Percentiles rank a stretch among this genome's conserved stretches.
Conservation (phyloP, 1,140 invertebrate species). For the Brachionus asplanchnoidis region DNA sequence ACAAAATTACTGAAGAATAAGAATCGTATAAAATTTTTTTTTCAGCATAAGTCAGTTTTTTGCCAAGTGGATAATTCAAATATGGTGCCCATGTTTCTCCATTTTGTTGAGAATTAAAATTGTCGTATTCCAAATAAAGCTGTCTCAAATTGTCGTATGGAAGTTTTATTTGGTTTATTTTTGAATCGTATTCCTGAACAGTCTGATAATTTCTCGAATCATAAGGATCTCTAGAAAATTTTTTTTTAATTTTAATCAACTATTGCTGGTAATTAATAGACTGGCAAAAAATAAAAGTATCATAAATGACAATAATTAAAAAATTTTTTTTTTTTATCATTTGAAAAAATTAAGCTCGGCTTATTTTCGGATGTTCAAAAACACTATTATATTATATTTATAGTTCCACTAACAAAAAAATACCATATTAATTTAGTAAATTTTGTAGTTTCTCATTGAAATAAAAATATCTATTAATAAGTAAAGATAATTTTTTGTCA, state of each 20-base stretch:
- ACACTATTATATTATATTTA: too few relatives aligned
- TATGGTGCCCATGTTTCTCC: constrained; percentile 35
- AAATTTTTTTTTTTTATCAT: too few relatives aligned
- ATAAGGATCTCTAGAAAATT: constrained; percentile 26
- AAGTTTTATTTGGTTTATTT: not conserved
- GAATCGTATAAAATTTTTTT: constrained; percentile 28
- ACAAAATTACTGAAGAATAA: not conserved
- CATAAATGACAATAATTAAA: too few relatives aligned
- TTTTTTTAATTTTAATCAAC: not conserved
- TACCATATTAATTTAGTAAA: too few relatives aligned
- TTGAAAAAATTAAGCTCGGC: too few relatives aligned
- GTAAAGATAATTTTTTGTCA: too few relatives aligned
- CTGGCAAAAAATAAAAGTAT: too few relatives aligned
- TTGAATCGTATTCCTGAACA: constrained; percentile 5
- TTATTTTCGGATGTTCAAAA: too few relatives aligned
- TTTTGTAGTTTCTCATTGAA: too few relatives aligned
- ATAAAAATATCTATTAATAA: too few relatives aligned
- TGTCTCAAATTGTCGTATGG: constrained; percentile 33
- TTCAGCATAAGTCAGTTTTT: not conserved
- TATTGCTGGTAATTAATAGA: too few relatives aligned
- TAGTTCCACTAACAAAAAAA: too few relatives aligned
- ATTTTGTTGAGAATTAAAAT: constrained; percentile 24
- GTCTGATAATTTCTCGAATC: not conserved
- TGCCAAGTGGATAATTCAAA: constrained; percentile 23
- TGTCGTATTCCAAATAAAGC: constrained; percentile 32